These are phyloP conservation scores for Limnephilus auricula DNA, from an alignment of 2,888 invertebrate species.

Conservation along the genomic window DNA sequence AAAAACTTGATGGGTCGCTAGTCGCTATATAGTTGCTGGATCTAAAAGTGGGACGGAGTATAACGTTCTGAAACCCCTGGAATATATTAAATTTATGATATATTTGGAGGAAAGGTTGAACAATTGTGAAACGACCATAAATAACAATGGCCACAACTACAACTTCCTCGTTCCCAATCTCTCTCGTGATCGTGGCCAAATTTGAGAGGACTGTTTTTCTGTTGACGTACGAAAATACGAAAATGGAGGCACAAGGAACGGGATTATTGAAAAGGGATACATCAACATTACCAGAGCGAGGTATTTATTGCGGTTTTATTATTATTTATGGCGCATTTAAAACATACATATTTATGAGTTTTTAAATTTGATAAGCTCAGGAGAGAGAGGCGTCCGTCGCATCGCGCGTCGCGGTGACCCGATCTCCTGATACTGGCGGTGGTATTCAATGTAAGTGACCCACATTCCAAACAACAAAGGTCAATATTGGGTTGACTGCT, in stretches of 20 bases:
- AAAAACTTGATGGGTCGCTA: not conserved
- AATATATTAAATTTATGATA: not conserved
- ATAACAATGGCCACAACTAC: not conserved
- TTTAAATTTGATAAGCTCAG: not conserved
- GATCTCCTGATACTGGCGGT: not conserved
- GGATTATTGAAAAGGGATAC: not conserved
- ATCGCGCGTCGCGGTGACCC: not conserved
- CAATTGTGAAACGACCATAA: not conserved
- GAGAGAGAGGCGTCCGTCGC: not conserved
- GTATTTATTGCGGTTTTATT: not conserved
- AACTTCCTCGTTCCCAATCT: not conserved
- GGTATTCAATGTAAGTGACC: not conserved
- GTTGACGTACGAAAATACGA: not conserved
- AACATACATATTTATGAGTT: not conserved
- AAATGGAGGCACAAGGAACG: not conserved
- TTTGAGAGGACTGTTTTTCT: not conserved
- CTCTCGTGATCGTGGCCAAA: not conserved
- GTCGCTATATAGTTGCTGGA: not conserved
- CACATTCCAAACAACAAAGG: not conserved
- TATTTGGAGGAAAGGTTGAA: not conserved
- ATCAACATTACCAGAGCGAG: not conserved
- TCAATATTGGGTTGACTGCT: constrained; percentile 1
- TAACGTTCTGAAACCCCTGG: not conserved
- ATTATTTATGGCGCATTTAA: not conserved
- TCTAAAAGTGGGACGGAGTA: too few relatives aligned